These are phyloP conservation scores for Papilio polytes DNA, from an alignment of 1,140 invertebrate species.

Conservation along the genomic window DNA sequence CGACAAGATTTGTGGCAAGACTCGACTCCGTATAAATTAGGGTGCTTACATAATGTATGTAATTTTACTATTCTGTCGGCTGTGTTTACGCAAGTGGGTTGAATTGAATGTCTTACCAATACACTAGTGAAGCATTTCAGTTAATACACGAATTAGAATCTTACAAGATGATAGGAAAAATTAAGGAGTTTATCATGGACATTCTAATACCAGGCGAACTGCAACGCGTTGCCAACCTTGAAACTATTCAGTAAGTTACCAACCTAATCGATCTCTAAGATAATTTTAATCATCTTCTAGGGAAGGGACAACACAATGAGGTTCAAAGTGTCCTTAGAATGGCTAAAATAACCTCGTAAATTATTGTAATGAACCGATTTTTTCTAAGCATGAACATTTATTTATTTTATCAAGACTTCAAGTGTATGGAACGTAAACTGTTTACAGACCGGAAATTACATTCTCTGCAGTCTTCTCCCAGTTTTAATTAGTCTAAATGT, in stretches of 20 bases:
- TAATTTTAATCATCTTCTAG: too few species aligned
- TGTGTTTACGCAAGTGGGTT: neutral
- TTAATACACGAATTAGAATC: too few species aligned
- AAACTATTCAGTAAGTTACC: too few species aligned
- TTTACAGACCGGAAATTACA: neutral
- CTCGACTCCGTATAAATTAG: conserved; percentile 18
- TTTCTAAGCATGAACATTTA: neutral
- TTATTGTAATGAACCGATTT: too few species aligned
- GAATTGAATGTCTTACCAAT: neutral
- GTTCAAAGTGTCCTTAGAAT: too few species aligned
- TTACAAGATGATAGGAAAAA: too few species aligned
- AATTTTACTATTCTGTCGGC: neutral
- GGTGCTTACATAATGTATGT: conserved; percentile 11
- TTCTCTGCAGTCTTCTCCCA: neutral
- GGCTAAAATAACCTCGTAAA: too few species aligned
- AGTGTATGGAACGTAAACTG: neutral
- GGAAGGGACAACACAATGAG: too few species aligned
- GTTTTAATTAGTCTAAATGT: neutral
- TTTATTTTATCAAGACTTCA: neutral
- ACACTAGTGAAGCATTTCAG: neutral
- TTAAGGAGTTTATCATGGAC: too few species aligned
- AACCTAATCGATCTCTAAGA: too few species aligned
- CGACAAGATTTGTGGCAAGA: conserved; percentile 22
- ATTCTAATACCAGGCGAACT: too few species aligned
- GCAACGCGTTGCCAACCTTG: too few species aligned